Conservation (phyloP, 1,140 invertebrate genomes). For the Monomorium pharaonis region DNA sequence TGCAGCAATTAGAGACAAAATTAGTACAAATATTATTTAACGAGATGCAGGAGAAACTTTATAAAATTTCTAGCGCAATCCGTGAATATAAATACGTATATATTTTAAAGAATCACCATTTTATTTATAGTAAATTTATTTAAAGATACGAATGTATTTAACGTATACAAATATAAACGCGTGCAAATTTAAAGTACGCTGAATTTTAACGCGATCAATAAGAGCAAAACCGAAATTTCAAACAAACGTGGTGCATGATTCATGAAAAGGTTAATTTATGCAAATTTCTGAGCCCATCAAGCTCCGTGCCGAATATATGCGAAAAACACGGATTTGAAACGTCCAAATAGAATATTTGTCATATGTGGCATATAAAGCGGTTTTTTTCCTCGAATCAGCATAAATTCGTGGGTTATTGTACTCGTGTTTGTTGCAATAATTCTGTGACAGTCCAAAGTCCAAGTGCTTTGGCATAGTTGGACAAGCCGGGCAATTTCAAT, state of each 20-base stretch:
- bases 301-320: neutral
- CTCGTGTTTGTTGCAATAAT: conserved; percentile 9
- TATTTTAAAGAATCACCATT: neutral
- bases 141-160: neutral
- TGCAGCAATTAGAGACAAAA: neutral
- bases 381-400: neutral
- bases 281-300: neutral
- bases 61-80: neutral
- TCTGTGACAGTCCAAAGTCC: conserved; percentile 5
- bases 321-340: neutral
- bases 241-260: neutral
- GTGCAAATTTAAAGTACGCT: neutral
- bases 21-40: neutral
- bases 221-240: neutral
- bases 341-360: neutral
- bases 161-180: neutral
- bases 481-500: conserved; percentile 15
- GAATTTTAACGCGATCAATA: neutral
- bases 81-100: neutral
- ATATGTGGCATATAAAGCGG: too few species aligned
- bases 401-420: neutral
- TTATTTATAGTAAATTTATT: neutral
- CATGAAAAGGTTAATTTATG: neutral
- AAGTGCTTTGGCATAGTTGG: neutral
- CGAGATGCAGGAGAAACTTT: neutral